Percentiles rank a stretch among this genome's conserved stretches.
These are phyloP conservation scores for Stigmatopora argus DNA, from an alignment of 2,113 vertebrate genomes.

Conservation along the genomic window DNA sequence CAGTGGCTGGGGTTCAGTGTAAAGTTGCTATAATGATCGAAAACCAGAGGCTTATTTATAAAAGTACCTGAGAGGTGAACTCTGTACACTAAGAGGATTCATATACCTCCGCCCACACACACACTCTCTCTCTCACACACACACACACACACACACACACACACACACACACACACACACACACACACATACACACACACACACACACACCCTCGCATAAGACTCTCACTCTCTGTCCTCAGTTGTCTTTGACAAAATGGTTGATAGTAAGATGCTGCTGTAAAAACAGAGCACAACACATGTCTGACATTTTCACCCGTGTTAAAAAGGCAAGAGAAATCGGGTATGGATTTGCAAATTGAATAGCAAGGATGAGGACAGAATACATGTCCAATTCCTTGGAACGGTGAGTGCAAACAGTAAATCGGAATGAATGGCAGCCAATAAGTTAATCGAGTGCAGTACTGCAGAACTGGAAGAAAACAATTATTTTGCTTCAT, in stretches of 20 bases:
- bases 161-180: too few species aligned
- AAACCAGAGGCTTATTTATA: slow-evolving; percentile 69
- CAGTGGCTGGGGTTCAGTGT: slow-evolving; percentile 53
- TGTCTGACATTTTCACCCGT: slow-evolving; percentile 65
- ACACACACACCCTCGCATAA: background rate
- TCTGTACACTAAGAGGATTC: slow-evolving; percentile 61
- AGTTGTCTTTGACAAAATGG: slow-evolving; percentile 67
- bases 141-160: too few species aligned
- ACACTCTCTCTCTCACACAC: background rate
- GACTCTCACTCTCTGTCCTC: slow-evolving; percentile 48
- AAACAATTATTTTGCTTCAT: too few species aligned
- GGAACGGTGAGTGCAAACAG: too few species aligned
- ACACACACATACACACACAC: too few species aligned
- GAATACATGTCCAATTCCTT: slow-evolving; percentile 6
- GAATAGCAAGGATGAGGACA: slow-evolving; percentile 17
- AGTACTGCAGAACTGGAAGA: too few species aligned
- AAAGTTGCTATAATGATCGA: slow-evolving; percentile 70
- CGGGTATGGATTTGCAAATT: slow-evolving; percentile 17
- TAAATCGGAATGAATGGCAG: too few species aligned
- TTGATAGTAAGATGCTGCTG: slow-evolving; percentile 68
- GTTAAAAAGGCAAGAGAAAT: slow-evolving; percentile 53
- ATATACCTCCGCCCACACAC: slow-evolving; percentile 47
- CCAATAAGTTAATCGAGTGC: too few species aligned
- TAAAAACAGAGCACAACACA: slow-evolving; percentile 61
- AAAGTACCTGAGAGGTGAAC: slow-evolving; percentile 73